Conservation (phyloP, 2,888 invertebrate species). For the Alitta virens region DNA sequence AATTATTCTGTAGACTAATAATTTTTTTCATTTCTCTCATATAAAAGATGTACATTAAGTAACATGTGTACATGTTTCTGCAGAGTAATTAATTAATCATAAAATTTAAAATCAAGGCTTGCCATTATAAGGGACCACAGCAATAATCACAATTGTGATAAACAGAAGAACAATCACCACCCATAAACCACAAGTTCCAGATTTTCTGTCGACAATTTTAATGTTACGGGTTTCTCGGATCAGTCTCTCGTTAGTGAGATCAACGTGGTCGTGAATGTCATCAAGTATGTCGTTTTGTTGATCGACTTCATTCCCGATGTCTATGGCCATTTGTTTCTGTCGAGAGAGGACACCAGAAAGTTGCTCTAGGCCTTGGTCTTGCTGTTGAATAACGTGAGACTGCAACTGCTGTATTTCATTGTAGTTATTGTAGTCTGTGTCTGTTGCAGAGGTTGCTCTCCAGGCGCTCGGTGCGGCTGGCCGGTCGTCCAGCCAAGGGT, state of each 20-base stretch:
- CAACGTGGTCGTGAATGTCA: slow-evolving; percentile 72
- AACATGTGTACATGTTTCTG: no score
- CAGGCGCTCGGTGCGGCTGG: no score
- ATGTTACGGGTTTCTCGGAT: slow-evolving; percentile 69
- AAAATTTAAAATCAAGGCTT: not conserved
- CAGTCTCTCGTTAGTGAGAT: slow-evolving; percentile 69
- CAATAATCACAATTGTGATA: slow-evolving; percentile 9
- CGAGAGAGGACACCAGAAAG: slow-evolving; percentile 72
- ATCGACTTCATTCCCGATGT: slow-evolving; percentile 74
- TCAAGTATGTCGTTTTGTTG: slow-evolving; percentile 77
- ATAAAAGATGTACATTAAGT: no score
- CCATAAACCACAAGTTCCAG: slow-evolving; percentile 67
- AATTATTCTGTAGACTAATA: no score
- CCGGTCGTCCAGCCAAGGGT: no score
- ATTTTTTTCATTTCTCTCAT: no score
- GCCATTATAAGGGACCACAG: slow-evolving; percentile 8
- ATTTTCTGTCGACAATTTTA: slow-evolving; percentile 66
- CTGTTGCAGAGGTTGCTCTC: no score
- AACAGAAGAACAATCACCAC: slow-evolving; percentile 9
- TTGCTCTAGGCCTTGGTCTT: slow-evolving; percentile 66
- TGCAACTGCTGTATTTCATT: no score
- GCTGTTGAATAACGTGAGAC: no score
- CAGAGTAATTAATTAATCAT: no score
- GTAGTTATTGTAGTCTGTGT: no score
- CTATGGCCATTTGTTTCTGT: slow-evolving; percentile 74